Evolutionary conservation across 2,888 invertebrate genomes (phyloP), one percentile per base, ranked within the genome.

Genomic region (Petrolisthes manimaculis): DNA sequence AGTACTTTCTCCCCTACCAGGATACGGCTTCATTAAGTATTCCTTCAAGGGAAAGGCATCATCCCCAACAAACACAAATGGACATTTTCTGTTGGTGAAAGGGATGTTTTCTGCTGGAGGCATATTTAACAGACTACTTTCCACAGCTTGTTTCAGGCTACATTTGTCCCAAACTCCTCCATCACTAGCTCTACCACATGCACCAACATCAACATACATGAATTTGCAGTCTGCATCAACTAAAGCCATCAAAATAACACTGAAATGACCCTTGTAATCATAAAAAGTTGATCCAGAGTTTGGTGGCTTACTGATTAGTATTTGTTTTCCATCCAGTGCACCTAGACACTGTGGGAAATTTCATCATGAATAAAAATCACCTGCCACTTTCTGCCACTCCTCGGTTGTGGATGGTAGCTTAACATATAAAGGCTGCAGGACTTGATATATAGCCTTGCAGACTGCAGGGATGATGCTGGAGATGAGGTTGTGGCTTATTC

Each of bases 1-100:
- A n/a, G n/a, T n/a, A n/a, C n/a, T n/a, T n/a, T n/a, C n/a, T 55
- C 51, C 71, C 53, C 18, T 51, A 1, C 67, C 67, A n/a, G 83
- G 71, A 74, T 54, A 74, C n/a, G 71, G 83, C 3, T 83, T 83
- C 83, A 71, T 83, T 14, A 83, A 54, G 53, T 83, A 51, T 12
- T 4, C 74, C 24, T 71, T 83, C n/a, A 83, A 55, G 4, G 83
- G 83, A 54, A 83, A 74, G 5, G 74, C 74, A 54, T 83, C 74
- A 55, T 54, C 74, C 3, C 74, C 71, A 14, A 83, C 83, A 53
- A 83, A 12, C 5, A 74, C 53, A 67, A n/a, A 82, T 71, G 74
- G 74, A n/a, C 37, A 51, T 9, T 6, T 9, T 61, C 61, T 61
- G 14, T 61, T 6, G 61, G 61, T 9, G 14, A 61, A 6, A 14